Base-by-base conservation (phyloP, 2,797 vertebrate genomes). In the Aplochiton taeniatus region DNA sequence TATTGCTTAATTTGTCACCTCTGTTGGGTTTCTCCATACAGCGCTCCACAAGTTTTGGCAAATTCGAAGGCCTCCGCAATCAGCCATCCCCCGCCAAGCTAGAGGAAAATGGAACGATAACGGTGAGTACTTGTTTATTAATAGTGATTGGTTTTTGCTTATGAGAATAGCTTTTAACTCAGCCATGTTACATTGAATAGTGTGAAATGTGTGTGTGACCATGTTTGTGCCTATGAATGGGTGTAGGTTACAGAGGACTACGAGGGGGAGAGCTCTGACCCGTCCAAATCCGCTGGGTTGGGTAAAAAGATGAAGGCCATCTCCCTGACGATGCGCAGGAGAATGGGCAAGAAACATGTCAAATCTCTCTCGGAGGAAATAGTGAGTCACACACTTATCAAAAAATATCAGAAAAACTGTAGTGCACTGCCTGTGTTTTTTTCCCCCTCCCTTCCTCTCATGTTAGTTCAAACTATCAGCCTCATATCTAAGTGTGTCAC, bases 281-380 rank as follows among this genome's bases (percentile, higher is more conserved):
- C 60, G 9, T n/a, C 79, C 71, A 91, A 86, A 81, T 87, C 80
- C 82, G 90, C 91, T 53, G 87, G 94, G 73, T 71, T 98, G 65
- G 89, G 95, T 20, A 98, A 97, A 89, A 99, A 95, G 88, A 96
- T 98, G 95, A 95, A 95, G 81, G 94, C 92, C 20, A 98, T 99
- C 84, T 98, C 96, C 10, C 87, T 96, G 82, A 98, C 97, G 53
- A 98, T 99, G 96, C 92, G 91, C 84, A 93, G 92, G 81, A 97
- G 90, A 89, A 95, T 94, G 91, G 93, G 93, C 31, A 98, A 92
- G 88, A 98, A 96, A 72, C 95, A 96, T 16, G 79, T 79, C 75
- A 97, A 96, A 83, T 90, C 94, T 16, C 88, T 94, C n/a, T 93
- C 93, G 0, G 96, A 97, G 65, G 97, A 98, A 45, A 87, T 70